These are phyloP conservation scores for Momotus momota DNA, from an alignment of 2,797 vertebrate species.

Conservation along the genomic window DNA sequence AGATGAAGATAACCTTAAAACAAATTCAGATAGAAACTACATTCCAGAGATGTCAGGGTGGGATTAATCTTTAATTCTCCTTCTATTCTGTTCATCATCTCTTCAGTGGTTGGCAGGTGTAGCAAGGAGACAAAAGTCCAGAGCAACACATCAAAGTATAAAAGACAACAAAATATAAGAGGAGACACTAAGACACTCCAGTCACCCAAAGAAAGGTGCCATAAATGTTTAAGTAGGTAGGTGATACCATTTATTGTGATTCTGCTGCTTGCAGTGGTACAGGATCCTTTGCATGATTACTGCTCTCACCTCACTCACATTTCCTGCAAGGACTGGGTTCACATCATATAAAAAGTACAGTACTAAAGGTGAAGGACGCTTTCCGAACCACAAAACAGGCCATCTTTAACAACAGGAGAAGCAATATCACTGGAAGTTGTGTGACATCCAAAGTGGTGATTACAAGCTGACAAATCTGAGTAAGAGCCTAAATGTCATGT, in stretches of 20 bases:
- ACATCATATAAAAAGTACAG: rapidly evolving
- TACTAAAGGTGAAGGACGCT: background rate
- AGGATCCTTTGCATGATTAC: background rate
- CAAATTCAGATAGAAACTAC: background rate
- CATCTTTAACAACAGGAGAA: background rate
- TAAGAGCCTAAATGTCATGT: background rate
- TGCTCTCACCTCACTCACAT: background rate
- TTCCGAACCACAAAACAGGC: background rate
- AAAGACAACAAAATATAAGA: background rate
- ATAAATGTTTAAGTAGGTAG: background rate
- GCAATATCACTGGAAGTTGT: background rate
- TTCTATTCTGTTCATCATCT: background rate
- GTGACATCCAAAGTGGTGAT: background rate
- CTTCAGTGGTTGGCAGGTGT: background rate
- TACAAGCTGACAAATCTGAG: background rate
- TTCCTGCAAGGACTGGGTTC: background rate
- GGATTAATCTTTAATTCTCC: background rate
- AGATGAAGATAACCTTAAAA: background rate
- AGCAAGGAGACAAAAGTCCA: background rate
- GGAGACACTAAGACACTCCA: background rate
- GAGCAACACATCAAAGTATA: background rate
- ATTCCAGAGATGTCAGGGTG: background rate
- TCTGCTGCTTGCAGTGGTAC: rapidly evolving
- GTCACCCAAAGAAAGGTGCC: background rate
- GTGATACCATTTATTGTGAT: background rate